Evolutionary conservation across 2,797 vertebrate genomes (phyloP).

Genomic region (Tragelaphus oryx): DNA sequence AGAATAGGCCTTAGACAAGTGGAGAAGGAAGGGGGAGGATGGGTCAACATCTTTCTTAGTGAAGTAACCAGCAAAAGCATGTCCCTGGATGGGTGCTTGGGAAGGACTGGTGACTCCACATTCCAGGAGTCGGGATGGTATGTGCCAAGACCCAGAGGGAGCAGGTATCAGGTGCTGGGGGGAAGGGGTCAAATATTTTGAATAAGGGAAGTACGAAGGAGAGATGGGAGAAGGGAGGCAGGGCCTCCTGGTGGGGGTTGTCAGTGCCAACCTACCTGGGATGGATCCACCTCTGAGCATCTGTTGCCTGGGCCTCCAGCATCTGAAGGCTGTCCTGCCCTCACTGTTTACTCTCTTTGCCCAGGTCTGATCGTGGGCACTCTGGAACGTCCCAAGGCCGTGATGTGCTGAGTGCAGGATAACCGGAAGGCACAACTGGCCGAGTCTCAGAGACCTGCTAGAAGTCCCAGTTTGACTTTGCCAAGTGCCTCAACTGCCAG

Average conservation of each 20-base stretch:
- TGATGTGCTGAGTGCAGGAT: not conserved
- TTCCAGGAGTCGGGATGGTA: not conserved
- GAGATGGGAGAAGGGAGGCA: not conserved
- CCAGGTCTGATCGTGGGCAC: not conserved
- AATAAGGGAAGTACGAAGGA: not conserved
- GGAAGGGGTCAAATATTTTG: not conserved
- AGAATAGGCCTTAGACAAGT: too few relatives aligned
- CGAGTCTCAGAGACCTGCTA: not conserved
- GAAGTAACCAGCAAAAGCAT: not conserved
- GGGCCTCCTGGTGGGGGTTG: fast-evolving
- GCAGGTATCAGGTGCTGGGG: not conserved
- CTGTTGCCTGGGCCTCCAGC: not conserved
- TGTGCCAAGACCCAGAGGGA: not conserved
- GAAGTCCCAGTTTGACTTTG: not conserved
- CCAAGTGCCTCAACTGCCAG: not conserved
- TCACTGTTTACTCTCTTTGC: not conserved
- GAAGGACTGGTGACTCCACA: not conserved
- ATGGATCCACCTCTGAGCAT: not conserved
- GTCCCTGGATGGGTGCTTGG: not conserved
- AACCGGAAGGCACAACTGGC: not conserved
- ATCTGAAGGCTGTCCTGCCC: not conserved
- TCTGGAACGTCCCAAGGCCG: not conserved
- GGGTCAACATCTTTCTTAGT: not conserved
- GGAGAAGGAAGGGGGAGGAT: not conserved
- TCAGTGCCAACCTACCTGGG: not conserved